Evolutionary conservation across 2,113 vertebrate genomes (phyloP), one percentile per base, ranked within the genome.

Genomic region (Perca schrenkii): DNA sequence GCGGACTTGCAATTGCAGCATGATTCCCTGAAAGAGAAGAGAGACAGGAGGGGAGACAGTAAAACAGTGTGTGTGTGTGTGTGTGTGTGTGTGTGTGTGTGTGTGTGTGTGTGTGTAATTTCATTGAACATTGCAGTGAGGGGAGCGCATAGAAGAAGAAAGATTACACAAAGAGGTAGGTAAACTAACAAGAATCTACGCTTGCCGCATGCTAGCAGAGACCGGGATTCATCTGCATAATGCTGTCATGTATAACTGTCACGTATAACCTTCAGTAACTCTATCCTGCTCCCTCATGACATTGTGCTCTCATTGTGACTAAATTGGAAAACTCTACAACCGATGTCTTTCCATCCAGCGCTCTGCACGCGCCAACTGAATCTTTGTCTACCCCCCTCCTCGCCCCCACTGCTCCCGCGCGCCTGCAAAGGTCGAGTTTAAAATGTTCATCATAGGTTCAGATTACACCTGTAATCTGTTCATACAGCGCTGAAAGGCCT

Each of bases 391-490:
- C n/a, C 4, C 11, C 10, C 53, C 21, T 47, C n/a, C 47, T 49
- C 14, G 25, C 0, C 2, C 1, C 12, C 34, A 8, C 8, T 3
- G 3, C 57, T 31, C n/a, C 22, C 53, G 6, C 46, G 28, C 19
- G 63, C 52, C 61, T 2, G 50, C 40, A 80, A 69, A 72, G 64
- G 80, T 67, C 2, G 7, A 57, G 64, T 67, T 76, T 57, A 8
- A 87, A 79, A 74, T 31, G 75, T 66, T 54, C 61, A 76, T 81
- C 68, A 56, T 14, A 36, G 53, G 58, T 21, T 89, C 56, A 56
- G 66, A 72, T 88, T 83, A 78, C 80, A 75, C 70, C 77, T 80
- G 22, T 52, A 77, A 85, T 85, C 81, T 36, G 61, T 62, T 79
- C 31, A 52, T 47, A 25, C 11, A 2, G 47, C 50, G 22, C 52